Conservation (phyloP, 2,113 vertebrate species). For the human (Homo sapiens) region GRCh38 chr15:50365501-50366000, state of each 20-base stretch:
- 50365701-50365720: background rate
- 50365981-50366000: background rate
- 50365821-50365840: too few species aligned
- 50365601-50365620: conserved; percentile 20
- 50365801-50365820: too few species aligned
- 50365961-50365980: background rate
- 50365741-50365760: too few species aligned
- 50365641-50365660: background rate
- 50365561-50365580: background rate
- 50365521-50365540: background rate
- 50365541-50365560: background rate
- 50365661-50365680: background rate
- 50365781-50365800: too few species aligned
- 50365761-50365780: too few species aligned
- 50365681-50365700: background rate
- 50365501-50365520: background rate
- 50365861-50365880: too few species aligned
- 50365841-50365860: too few species aligned
- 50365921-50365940: background rate
- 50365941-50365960: background rate
- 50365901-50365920: too few species aligned
- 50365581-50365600: conserved; percentile 34
- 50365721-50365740: background rate
- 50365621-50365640: conserved; percentile 15
- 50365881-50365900: too few species aligned